Evolutionary conservation across 2,797 vertebrate genomes (phyloP).

Genomic region (Sebastes steindachneri): DNA sequence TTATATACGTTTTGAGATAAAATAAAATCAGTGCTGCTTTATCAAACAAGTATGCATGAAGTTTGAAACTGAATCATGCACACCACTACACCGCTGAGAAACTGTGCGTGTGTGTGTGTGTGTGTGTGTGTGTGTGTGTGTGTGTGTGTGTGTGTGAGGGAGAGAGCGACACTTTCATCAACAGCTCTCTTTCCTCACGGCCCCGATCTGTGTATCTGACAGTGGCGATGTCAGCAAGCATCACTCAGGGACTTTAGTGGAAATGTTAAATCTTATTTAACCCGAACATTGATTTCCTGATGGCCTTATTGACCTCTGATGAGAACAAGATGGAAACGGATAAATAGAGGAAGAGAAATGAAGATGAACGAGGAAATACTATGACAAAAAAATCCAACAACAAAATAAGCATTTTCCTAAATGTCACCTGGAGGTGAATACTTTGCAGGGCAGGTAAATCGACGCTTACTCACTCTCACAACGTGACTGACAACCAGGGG

Average conservation of each 20-base stretch:
- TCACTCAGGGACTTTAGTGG: slow-evolving; percentile 7
- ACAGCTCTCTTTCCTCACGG: neutral
- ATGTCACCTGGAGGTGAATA: neutral
- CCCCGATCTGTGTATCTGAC: neutral
- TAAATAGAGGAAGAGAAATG: neutral
- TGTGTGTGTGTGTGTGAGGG: neutral
- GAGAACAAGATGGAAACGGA: neutral
- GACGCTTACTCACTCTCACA: neutral
- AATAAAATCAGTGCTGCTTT: neutral
- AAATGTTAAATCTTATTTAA: slow-evolving; percentile 11
- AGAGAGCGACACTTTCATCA: neutral
- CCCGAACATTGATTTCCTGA: neutral
- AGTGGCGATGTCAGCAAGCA: neutral
- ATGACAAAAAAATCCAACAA: neutral
- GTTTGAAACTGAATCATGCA: neutral
- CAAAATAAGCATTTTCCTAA: neutral
- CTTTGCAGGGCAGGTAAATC: neutral
- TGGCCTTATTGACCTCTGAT: neutral
- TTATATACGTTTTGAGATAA: neutral
- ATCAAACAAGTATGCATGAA: neutral
- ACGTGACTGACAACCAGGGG: neutral
- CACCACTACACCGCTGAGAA: neutral
- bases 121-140: neutral
- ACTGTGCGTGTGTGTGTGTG: neutral
- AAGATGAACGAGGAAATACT: neutral